Percentiles rank a stretch among this genome's conserved stretches.
phyloP scores from a whole-genome alignment of 2,888 invertebrate species.

The Cabera pusaria region DNA sequence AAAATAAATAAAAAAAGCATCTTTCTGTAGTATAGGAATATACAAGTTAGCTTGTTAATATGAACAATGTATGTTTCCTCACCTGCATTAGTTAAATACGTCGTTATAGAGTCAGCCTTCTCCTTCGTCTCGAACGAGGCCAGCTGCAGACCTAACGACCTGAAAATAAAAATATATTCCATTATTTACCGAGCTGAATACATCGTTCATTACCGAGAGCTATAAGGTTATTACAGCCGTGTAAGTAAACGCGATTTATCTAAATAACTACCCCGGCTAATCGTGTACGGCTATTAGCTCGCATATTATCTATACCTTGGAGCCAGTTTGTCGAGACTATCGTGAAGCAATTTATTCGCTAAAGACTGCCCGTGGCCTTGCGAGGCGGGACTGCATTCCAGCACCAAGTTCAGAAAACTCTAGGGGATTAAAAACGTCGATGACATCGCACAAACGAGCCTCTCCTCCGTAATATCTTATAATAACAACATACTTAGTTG shows the following conservation, averaged over 20 bases:
- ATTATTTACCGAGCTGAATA: constrained; percentile 19
- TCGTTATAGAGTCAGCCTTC: constrained; percentile 92
- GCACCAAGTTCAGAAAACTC: constrained; percentile 63
- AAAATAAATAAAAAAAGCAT: too few species aligned
- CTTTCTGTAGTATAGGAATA: too few species aligned
- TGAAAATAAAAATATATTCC: constrained; percentile 44
- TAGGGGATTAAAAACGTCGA: constrained; percentile 57
- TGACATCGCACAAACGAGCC: constrained; percentile 29
- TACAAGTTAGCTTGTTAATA: too few species aligned
- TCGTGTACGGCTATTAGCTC: constrained; percentile 65
- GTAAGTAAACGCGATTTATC: constrained; percentile 45
- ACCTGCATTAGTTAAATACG: constrained; percentile 92
- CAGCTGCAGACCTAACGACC: constrained; percentile 92
- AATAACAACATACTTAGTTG: constrained; percentile 20
- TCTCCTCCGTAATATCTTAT: constrained; percentile 16
- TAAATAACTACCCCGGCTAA: constrained; percentile 61
- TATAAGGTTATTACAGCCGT: constrained; percentile 21
- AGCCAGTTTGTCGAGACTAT: constrained; percentile 59
- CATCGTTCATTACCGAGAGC: constrained; percentile 8
- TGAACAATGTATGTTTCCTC: too few species aligned
- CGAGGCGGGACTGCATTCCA: constrained; percentile 64
- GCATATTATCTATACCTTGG: constrained; percentile 47
- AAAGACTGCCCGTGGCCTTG: constrained; percentile 69
- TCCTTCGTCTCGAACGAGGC: constrained; percentile 94
- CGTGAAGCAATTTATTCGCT: constrained; percentile 72